Percentiles rank a stretch among this genome's conserved stretches.
Conservation (phyloP, 2,113 vertebrate genomes). For the Typhlomys cinereus region DNA sequence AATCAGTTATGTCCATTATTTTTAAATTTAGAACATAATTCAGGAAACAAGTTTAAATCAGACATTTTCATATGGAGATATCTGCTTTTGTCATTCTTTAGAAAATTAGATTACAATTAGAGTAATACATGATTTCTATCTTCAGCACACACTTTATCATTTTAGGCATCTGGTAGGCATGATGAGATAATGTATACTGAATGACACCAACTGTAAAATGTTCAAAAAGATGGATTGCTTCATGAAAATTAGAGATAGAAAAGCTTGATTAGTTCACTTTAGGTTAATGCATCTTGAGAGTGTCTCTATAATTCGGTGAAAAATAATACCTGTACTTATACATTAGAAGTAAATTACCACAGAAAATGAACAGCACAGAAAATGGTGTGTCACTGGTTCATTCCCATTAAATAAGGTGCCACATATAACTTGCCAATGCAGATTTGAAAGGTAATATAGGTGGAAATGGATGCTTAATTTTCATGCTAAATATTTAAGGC, state of each 20-base stretch:
- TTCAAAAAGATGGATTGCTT: constrained; percentile 67
- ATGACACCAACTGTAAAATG: constrained; percentile 54
- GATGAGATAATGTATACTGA: constrained; percentile 63
- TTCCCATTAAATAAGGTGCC: constrained; percentile 42
- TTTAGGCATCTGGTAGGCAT: constrained; percentile 50
- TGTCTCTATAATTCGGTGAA: constrained; percentile 52
- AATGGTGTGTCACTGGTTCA: constrained; percentile 33
- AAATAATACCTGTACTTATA: constrained; percentile 53
- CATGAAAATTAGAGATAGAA: constrained; percentile 68
- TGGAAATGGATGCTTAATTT: background rate
- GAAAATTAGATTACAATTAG: constrained; percentile 51
- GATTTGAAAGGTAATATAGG: constrained; percentile 10
- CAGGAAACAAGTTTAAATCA: constrained; percentile 29
- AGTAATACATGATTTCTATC: constrained; percentile 22
- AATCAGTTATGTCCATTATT: constrained; percentile 48
- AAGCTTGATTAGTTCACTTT: constrained; percentile 70
- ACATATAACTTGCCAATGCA: background rate
- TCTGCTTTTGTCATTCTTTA: constrained; percentile 20
- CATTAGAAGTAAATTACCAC: constrained; percentile 60
- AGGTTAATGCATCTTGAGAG: constrained; percentile 68
- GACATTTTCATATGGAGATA: constrained; percentile 36
- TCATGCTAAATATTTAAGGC: constrained; percentile 51
- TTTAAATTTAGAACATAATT: constrained; percentile 18
- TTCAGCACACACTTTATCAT: constrained; percentile 23
- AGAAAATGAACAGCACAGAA: constrained; percentile 42